Percentiles rank a stretch among this genome's conserved stretches.
Evolutionary conservation across 37 sponge, comb jelly and placozoan genomes (phyloP).

Genomic region (Oopsacas minuta): DNA sequence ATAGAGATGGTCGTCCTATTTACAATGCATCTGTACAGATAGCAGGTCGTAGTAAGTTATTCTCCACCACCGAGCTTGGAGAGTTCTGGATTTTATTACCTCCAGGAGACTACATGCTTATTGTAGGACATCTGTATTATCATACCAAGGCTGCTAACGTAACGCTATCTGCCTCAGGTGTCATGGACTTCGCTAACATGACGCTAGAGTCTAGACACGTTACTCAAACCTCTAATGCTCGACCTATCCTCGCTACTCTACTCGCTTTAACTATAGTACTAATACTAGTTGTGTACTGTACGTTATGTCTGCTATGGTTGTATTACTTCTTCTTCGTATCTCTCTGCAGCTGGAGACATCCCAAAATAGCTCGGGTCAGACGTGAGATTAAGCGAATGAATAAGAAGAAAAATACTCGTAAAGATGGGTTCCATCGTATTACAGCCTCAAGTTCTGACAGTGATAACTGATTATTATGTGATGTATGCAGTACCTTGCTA

Average conservation of each 20-base stretch:
- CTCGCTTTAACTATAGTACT: neutral
- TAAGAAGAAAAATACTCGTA: neutral
- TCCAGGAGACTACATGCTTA: conserved; percentile 48
- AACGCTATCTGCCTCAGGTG: neutral
- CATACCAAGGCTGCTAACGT: conserved; percentile 6
- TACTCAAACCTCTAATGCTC: neutral
- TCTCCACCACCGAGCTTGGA: conserved; percentile 50
- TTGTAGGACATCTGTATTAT: conserved; percentile 4
- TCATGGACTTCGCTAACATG: neutral
- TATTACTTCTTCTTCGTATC: conserved; percentile 16
- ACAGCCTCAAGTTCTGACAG: neutral
- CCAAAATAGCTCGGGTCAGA: neutral
- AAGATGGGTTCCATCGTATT: conserved; percentile 8
- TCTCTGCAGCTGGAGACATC: conserved; percentile 10
- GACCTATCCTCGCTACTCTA: neutral
- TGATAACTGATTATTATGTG: neutral
- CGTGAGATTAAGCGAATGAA: neutral
- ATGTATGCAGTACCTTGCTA: no score
- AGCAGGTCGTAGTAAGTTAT: conserved; percentile 30
- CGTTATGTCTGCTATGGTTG: neutral
- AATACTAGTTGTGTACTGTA: neutral
- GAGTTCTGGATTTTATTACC: conserved; percentile 80
- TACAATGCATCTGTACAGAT: conserved; percentile 44
- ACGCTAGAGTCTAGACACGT: conserved; percentile 4
- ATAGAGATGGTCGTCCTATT: conserved; percentile 31